Evolutionary conservation across 1,140 invertebrate species (phyloP).

Genomic region (Papilio polyxenes): DNA sequence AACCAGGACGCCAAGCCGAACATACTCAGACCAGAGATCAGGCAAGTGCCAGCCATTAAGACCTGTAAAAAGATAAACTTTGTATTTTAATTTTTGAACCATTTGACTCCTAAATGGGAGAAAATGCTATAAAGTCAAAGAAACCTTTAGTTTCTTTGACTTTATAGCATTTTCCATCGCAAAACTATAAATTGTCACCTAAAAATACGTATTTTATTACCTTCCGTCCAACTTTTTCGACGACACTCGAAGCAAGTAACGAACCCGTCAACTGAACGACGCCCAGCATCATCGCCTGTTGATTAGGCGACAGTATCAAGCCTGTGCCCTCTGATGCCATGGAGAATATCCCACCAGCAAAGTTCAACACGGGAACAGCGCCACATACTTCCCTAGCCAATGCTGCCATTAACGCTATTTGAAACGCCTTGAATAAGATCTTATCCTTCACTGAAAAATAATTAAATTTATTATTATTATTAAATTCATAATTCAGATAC

Average conservation of each 20-base stretch:
- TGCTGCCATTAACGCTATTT: slow-evolving; percentile 46
- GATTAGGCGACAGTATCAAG: slow-evolving; percentile 46
- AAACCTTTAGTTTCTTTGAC: not conserved
- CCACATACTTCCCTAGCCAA: slow-evolving; percentile 47
- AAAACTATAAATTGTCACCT: no score
- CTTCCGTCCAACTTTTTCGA: slow-evolving; percentile 51
- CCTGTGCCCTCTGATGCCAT: slow-evolving; percentile 44
- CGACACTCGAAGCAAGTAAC: slow-evolving; percentile 43
- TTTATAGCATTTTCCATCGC: not conserved
- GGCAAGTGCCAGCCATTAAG: slow-evolving; percentile 56
- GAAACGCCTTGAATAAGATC: slow-evolving; percentile 44
- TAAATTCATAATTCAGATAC: no score
- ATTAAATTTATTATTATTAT: not conserved
- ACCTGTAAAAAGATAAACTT: slow-evolving; percentile 50
- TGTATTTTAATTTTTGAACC: not conserved
- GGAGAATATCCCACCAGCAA: slow-evolving; percentile 50
- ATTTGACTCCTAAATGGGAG: not conserved
- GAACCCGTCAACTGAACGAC: slow-evolving; percentile 48
- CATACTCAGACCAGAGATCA: slow-evolving; percentile 69
- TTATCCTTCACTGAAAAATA: slow-evolving; percentile 45
- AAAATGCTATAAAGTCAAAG: no score
- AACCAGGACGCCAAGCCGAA: slow-evolving; percentile 67
- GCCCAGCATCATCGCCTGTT: slow-evolving; percentile 51
- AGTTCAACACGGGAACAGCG: slow-evolving; percentile 49
- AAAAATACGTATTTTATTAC: slow-evolving; percentile 18